Conservation (phyloP, 2,888 invertebrate genomes). For the Cataglyphis livida region DNA sequence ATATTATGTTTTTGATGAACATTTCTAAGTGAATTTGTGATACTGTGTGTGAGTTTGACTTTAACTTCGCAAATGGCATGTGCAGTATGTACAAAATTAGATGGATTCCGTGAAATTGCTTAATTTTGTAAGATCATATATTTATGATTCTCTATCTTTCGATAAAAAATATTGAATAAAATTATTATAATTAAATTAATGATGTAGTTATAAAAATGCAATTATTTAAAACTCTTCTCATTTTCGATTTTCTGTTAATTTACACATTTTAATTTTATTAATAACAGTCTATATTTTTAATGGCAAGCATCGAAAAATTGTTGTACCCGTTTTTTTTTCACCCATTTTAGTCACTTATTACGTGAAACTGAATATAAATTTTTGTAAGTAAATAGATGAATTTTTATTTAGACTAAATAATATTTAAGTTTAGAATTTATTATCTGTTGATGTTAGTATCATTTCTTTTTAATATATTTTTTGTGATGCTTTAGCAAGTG, state of each 20-base stretch:
- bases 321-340: not conserved
- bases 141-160: not conserved
- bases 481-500: not conserved
- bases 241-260: not conserved
- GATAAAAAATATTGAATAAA: constrained; percentile 4
- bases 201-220: not conserved
- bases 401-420: not conserved
- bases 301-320: not conserved
- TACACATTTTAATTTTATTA: not conserved
- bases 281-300: not conserved
- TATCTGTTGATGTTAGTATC: not conserved
- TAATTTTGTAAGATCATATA: constrained; percentile 5
- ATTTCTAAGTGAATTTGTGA: not conserved
- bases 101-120: not conserved
- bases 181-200: not conserved
- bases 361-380: not conserved
- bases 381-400: not conserved
- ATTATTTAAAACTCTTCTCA: not conserved
- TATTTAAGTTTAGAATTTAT: not conserved
- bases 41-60: constrained; percentile 9
- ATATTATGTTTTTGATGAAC: constrained; percentile 24
- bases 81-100: constrained; percentile 4
- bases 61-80: not conserved
- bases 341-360: not conserved
- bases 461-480: not conserved